Evolutionary conservation across 2,113 vertebrate species (phyloP).

Genomic region (Seriola rivoliana): DNA sequence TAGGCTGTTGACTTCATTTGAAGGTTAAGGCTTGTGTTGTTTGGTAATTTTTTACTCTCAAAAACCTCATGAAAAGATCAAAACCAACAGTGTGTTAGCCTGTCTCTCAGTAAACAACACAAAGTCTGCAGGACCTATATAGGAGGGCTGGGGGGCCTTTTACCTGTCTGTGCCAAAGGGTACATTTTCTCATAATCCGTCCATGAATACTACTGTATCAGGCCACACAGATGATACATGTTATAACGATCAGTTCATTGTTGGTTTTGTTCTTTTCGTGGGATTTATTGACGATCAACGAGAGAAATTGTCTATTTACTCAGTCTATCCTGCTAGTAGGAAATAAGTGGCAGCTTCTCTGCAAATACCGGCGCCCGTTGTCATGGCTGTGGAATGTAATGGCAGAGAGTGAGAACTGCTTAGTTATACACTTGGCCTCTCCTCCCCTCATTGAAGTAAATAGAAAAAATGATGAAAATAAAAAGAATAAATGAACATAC

Average conservation of each 20-base stretch:
- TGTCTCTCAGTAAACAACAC: background rate
- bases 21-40: background rate
- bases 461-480: too few relatives aligned
- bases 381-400: conserved; percentile 76
- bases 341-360: conserved; percentile 57
- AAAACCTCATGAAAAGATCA: background rate
- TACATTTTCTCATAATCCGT: background rate
- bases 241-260: background rate
- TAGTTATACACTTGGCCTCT: conserved; percentile 37
- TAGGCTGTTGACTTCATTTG: background rate
- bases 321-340: conserved; percentile 18
- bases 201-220: background rate
- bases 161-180: background rate
- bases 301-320: background rate
- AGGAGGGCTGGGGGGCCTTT: background rate
- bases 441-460: background rate
- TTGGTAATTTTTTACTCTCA: background rate
- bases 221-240: background rate
- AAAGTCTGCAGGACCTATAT: background rate
- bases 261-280: background rate
- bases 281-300: background rate
- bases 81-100: background rate
- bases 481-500: background rate
- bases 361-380: conserved; percentile 59
- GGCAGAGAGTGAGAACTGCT: conserved; percentile 38